Conservation (phyloP, 2,888 invertebrate species). For the Cyaniris semiargus region DNA sequence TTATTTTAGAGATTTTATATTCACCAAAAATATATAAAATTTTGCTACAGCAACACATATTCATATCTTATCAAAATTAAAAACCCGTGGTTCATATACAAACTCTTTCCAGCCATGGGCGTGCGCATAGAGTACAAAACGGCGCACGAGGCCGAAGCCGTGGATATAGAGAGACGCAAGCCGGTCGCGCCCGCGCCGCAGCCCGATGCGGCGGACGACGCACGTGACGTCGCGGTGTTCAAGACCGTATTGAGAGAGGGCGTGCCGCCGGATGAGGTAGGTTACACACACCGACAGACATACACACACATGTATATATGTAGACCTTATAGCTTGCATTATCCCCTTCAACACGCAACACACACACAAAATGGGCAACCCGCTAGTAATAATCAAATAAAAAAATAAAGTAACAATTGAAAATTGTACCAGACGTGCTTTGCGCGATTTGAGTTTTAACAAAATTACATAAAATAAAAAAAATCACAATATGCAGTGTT, state of each 20-base stretch:
- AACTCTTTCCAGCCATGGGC: constrained; percentile 68
- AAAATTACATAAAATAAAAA: no score
- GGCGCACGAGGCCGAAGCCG: constrained; percentile 91
- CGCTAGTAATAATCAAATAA: no score
- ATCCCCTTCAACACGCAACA: neutral
- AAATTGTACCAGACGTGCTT: no score
- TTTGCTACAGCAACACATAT: neutral
- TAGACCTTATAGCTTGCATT: neutral
- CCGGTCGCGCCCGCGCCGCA: constrained; percentile 54
- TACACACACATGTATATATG: neutral
- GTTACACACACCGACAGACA: neutral
- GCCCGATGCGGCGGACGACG: constrained; percentile 50
- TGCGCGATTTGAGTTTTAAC: no score
- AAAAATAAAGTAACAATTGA: no score
- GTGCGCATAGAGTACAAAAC: constrained; percentile 90
- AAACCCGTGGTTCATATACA: neutral
- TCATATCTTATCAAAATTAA: neutral
- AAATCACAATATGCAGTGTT: no score
- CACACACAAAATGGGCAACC: no score
- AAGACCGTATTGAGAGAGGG: constrained; percentile 50
- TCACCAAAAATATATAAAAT: no score
- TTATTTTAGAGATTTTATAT: no score
- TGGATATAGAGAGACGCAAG: constrained; percentile 81
- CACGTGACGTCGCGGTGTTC: constrained; percentile 45
- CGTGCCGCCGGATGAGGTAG: constrained; percentile 50